phyloP scores from a whole-genome alignment of 2,888 invertebrate species.

The Agrotis segetum region DNA sequence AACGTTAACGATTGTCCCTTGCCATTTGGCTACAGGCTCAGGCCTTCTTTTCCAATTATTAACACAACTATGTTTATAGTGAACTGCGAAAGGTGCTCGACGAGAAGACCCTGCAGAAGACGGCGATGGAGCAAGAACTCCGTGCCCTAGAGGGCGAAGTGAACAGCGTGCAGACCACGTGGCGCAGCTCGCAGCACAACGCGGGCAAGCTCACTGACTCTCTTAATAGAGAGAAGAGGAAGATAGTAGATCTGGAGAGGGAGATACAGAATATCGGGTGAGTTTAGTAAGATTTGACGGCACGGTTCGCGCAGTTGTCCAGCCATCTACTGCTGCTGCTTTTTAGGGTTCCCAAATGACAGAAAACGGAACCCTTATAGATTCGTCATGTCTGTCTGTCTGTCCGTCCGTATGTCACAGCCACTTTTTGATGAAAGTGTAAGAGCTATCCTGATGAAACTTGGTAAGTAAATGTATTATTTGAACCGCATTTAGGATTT shows the following conservation, averaged over 20 bases:
- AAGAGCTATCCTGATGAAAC: too few species aligned
- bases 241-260: constrained; percentile 77
- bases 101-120: constrained; percentile 76
- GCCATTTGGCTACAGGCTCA: too few species aligned
- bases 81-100: constrained; percentile 59
- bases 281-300: constrained; percentile 61
- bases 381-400: too few species aligned
- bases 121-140: constrained; percentile 80
- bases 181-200: constrained; percentile 68
- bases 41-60: neutral
- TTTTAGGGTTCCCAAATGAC: too few species aligned
- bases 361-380: too few species aligned
- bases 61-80: constrained; percentile 55
- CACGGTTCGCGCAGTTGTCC: too few species aligned
- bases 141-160: constrained; percentile 73
- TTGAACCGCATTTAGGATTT: too few species aligned
- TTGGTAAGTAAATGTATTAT: too few species aligned
- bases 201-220: constrained; percentile 74
- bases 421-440: too few species aligned
- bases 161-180: constrained; percentile 73
- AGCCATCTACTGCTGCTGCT: too few species aligned
- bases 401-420: too few species aligned
- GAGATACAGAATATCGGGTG: constrained; percentile 83
- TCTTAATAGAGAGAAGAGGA: constrained; percentile 77
- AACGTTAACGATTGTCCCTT: too few species aligned